Evolutionary conservation across 1,140 invertebrate genomes (phyloP).

Genomic region (Aphaenogaster ashmeadi): DNA sequence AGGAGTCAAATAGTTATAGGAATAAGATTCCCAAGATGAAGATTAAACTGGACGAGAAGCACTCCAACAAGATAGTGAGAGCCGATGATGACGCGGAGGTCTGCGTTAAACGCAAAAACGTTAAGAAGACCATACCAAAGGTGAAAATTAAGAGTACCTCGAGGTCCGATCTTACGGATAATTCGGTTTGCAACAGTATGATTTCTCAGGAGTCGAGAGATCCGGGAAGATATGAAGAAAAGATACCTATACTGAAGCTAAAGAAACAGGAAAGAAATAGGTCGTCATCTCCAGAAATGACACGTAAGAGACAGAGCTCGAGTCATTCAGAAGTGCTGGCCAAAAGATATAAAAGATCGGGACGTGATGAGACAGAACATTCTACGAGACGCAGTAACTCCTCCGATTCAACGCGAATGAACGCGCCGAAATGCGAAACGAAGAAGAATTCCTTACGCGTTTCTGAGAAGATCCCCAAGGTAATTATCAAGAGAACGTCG

Average conservation of each 20-base stretch:
- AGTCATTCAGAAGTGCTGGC: constrained; percentile 36
- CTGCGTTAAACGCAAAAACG: constrained; percentile 64
- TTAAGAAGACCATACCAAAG: constrained; percentile 80
- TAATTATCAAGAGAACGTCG: constrained; percentile 85
- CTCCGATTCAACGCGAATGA: constrained; percentile 21
- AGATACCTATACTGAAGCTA: constrained; percentile 80
- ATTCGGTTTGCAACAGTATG: neutral
- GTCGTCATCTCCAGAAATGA: constrained; percentile 50
- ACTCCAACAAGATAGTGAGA: constrained; percentile 73
- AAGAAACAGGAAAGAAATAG: constrained; percentile 72
- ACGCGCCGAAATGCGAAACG: constrained; percentile 55
- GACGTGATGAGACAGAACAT: constrained; percentile 37
- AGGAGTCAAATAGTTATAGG: constrained; percentile 69
- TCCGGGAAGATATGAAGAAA: constrained; percentile 62
- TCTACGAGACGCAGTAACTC: constrained; percentile 58
- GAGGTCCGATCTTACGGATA: neutral
- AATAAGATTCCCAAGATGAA: constrained; percentile 84
- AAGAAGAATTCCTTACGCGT: constrained; percentile 64
- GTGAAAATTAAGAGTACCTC: constrained; percentile 80
- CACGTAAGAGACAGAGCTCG: constrained; percentile 41
- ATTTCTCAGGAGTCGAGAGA: neutral
- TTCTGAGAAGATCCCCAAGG: constrained; percentile 84
- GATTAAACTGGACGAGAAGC: constrained; percentile 83
- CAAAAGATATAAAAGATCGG: constrained; percentile 52
- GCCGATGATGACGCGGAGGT: constrained; percentile 73